Conservation (phyloP, 2,797 vertebrate species). For the Esox masquinongy region DNA sequence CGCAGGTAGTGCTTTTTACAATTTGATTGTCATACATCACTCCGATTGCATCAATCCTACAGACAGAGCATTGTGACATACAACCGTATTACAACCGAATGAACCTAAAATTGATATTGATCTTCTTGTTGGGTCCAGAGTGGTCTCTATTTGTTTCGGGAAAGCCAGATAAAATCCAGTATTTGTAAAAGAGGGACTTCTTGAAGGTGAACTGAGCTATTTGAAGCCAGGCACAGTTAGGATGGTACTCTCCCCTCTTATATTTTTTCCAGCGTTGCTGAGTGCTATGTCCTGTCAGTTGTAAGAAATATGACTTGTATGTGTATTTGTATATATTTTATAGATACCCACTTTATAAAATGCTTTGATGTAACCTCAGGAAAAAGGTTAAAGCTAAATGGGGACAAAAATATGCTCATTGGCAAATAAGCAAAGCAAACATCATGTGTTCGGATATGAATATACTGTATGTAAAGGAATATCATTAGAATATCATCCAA, state of each 20-base stretch:
- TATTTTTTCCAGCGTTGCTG: not conserved
- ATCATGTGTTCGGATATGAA: not conserved
- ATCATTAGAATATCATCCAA: too few species aligned
- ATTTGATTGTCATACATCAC: constrained; percentile 57
- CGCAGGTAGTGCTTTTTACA: constrained; percentile 18
- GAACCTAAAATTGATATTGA: constrained; percentile 62
- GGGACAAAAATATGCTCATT: not conserved
- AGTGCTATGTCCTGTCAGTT: not conserved
- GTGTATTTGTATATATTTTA: not conserved
- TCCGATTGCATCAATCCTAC: constrained; percentile 47
- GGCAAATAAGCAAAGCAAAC: not conserved
- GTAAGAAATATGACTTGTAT: not conserved
- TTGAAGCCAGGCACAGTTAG: not conserved
- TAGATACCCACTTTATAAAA: constrained; percentile 3
- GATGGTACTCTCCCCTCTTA: not conserved
- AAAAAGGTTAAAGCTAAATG: constrained; percentile 2
- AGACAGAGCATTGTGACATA: constrained; percentile 26
- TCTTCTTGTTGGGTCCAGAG: constrained; percentile 46
- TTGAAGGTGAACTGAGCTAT: constrained; percentile 11
- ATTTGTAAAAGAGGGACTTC: constrained; percentile 19
- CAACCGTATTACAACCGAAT: constrained; percentile 50
- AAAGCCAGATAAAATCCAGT: constrained; percentile 26
- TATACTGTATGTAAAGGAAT: not conserved
- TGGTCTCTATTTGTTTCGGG: constrained; percentile 51
- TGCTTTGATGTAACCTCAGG: not conserved